phyloP scores from a whole-genome alignment of 2,797 vertebrate species.

The Siniperca obscura region DNA sequence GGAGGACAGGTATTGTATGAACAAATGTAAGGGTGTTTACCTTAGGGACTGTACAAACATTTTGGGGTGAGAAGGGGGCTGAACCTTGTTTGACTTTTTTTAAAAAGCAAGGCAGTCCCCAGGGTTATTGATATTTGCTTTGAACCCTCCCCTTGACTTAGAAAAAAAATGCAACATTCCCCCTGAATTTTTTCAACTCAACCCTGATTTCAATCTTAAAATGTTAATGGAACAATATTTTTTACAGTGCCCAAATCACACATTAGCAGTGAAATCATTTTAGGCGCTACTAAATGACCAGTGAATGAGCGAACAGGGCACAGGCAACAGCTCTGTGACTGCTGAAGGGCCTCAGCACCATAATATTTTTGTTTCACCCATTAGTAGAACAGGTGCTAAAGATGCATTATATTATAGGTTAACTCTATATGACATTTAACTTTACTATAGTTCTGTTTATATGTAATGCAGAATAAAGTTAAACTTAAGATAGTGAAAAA shows the following conservation, averaged over 20 bases:
- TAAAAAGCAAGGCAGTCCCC: background rate
- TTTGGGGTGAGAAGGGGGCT: too few relatives aligned
- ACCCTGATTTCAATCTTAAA: background rate
- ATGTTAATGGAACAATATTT: background rate
- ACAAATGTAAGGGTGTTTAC: background rate
- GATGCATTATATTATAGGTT: background rate
- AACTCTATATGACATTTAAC: background rate
- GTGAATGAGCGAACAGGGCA: too few relatives aligned
- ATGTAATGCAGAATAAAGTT: background rate
- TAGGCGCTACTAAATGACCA: background rate
- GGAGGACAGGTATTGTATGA: background rate
- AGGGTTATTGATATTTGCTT: background rate
- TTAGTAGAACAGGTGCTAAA: slow-evolving; percentile 7
- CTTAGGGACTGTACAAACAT: background rate
- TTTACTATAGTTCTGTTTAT: background rate
- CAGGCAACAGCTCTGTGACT: background rate
- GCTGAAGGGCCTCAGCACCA: background rate
- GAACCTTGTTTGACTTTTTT: background rate
- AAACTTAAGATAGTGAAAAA: background rate
- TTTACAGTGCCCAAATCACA: background rate
- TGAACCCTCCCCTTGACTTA: background rate
- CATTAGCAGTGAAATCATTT: background rate
- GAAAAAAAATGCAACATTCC: too few relatives aligned
- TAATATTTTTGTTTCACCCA: background rate
- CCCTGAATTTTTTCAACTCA: too few relatives aligned